Evolutionary conservation across 2,888 invertebrate genomes (phyloP).

Genomic region (Axea sp.): DNA sequence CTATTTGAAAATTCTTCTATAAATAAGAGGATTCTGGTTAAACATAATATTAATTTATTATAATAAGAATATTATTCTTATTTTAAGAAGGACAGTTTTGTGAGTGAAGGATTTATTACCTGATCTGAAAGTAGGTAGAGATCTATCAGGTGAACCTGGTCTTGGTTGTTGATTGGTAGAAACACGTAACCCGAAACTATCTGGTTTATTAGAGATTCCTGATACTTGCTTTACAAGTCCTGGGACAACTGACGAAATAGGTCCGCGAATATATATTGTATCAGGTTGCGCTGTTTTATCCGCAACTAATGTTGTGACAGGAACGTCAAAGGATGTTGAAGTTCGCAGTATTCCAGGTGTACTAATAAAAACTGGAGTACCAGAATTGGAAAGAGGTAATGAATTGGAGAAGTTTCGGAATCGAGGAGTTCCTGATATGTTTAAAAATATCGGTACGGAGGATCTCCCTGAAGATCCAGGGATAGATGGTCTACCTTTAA

Average conservation of each 20-base stretch:
- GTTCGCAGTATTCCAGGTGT: conserved; percentile 12
- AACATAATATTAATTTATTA: too few relatives aligned
- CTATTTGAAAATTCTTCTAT: too few relatives aligned
- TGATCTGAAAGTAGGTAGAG: conserved; percentile 33
- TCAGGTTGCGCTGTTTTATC: not conserved
- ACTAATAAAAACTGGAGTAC: not conserved
- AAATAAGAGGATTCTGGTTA: too few relatives aligned
- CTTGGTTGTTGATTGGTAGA: conserved; percentile 32
- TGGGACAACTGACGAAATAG: not conserved
- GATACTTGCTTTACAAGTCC: conserved; percentile 5
- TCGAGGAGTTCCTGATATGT: not conserved
- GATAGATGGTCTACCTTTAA: not conserved
- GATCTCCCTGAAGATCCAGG: too few relatives aligned
- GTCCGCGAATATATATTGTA: not conserved
- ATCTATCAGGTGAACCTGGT: conserved; percentile 40
- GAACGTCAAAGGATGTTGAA: conserved; percentile 7
- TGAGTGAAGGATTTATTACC: conserved; percentile 48
- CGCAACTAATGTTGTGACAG: not conserved
- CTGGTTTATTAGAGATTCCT: conserved; percentile 11
- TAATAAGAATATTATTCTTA: too few relatives aligned
- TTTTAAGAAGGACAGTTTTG: too few relatives aligned
- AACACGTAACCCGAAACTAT: conserved; percentile 35
- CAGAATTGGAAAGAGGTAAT: not conserved
- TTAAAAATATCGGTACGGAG: too few relatives aligned
- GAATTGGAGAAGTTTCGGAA: not conserved